A percentile compares a stretch with the other conserved stretches of the same genome.
phyloP scores from a whole-genome alignment of 2,113 vertebrate species.

The Cyrtonyx montezumae region DNA sequence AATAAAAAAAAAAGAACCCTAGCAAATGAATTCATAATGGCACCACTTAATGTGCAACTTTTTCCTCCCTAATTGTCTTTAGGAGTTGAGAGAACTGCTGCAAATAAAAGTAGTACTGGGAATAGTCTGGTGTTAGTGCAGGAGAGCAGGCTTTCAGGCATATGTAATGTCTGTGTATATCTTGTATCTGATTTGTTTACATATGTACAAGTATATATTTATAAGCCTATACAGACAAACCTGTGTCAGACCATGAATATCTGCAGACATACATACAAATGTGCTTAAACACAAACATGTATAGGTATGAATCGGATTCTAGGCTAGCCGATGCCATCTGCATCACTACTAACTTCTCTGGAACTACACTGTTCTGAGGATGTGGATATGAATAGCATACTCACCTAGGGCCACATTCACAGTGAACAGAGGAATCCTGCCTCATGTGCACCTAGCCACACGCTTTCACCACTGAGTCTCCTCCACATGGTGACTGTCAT shows the following conservation, averaged over 20 bases:
- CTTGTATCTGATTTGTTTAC: background rate
- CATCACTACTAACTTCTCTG: background rate
- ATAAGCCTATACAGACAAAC: background rate
- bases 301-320: background rate
- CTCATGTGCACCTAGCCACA: background rate
- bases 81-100: conserved; percentile 5
- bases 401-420: background rate
- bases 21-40: conserved; percentile 45
- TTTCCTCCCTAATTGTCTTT: conserved; percentile 13
- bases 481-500: background rate
- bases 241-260: background rate
- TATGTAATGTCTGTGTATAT: background rate
- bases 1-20: background rate
- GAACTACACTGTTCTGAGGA: background rate
- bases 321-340: background rate
- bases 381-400: background rate
- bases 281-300: background rate
- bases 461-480: background rate
- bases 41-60: background rate
- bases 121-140: background rate
- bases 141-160: background rate
- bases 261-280: background rate
- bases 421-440: background rate
- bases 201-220: background rate
- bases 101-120: background rate